Evolutionary conservation across 1,140 invertebrate species (phyloP), one percentile per base, ranked within the genome.

Genomic region (Conus betulinus): DNA sequence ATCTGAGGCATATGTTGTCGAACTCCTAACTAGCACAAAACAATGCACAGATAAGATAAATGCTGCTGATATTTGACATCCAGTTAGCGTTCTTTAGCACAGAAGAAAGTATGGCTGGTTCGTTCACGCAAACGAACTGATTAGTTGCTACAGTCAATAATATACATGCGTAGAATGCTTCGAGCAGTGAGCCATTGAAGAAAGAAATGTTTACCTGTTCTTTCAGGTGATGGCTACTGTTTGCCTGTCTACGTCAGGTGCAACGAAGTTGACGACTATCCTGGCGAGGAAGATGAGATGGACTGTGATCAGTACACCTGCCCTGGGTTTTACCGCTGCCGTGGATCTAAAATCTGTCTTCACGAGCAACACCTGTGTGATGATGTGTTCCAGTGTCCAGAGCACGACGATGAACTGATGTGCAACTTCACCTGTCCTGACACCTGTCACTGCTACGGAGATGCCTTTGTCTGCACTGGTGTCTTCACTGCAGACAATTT

Each of bases 211-310:
- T 39, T 0, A 39, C 39, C 1, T 63, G 10, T 11, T 20, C 17
- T 63, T 63, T 63, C 60, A 63, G 74, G 74, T 78, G 74, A n/a
- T 39, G 74, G 74, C 10, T 78, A 78, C 74, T 78, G 74, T 23
- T 1, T 78, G 74, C 74, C 74, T 10, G 74, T 78, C 15, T 78
- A 78, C 74, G 23, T 78, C 27, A n/a, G 74, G 2, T 78, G 74
- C 27, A 78, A 78, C 74, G 74, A 5, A 11, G 74, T 20, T 11
- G 10, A 78, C 3, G 74, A 78, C 74, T 78, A 5, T 78, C 74
- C 74, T 10, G 74, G 74, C 74, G 10, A 23, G 10, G 74, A 78
- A 39, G 74, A 78, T 39, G 74, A 78, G n/a, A 39, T 2, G 74
- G 74, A n/a, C 2, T 78, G 74, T 78, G 74, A 15, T 10, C 23